Conservation (phyloP, 2,888 invertebrate species). For the Drosophila paranaensis region DNA sequence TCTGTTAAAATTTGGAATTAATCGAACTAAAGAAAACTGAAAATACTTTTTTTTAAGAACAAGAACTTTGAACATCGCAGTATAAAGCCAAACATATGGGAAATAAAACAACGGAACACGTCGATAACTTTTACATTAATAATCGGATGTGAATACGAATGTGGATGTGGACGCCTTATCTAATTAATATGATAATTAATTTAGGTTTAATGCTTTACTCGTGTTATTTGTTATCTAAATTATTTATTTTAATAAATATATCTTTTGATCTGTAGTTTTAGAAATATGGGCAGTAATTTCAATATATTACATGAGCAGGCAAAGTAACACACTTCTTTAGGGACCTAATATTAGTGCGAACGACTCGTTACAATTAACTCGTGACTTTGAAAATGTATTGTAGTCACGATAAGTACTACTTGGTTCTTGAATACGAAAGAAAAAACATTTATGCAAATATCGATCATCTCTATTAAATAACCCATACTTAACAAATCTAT, state of each 20-base stretch:
- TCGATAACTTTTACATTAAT: too few species aligned
- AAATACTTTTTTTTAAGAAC: too few species aligned
- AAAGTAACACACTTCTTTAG: neutral
- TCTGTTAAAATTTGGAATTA: too few species aligned
- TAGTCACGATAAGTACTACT: neutral
- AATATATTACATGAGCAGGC: neutral
- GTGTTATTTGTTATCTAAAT: neutral
- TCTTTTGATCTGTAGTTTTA: too few species aligned
- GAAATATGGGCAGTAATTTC: neutral
- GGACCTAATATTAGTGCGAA: neutral
- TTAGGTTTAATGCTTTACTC: neutral
- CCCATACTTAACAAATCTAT: constrained; percentile 33
- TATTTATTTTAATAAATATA: neutral
- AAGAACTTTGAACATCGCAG: too few species aligned
- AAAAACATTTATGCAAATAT: constrained; percentile 13
- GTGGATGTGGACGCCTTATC: neutral
- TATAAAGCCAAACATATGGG: too few species aligned
- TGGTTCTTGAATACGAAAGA: neutral
- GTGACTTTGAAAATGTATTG: neutral
- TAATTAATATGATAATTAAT: neutral
- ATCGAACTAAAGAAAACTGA: too few species aligned
- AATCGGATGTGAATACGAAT: neutral
- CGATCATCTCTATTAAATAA: constrained; percentile 40
- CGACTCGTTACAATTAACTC: neutral
- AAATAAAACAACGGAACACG: too few species aligned